These are phyloP conservation scores for Trogon melanurus DNA, from an alignment of 2,113 vertebrate species.

Conservation along the genomic window DNA sequence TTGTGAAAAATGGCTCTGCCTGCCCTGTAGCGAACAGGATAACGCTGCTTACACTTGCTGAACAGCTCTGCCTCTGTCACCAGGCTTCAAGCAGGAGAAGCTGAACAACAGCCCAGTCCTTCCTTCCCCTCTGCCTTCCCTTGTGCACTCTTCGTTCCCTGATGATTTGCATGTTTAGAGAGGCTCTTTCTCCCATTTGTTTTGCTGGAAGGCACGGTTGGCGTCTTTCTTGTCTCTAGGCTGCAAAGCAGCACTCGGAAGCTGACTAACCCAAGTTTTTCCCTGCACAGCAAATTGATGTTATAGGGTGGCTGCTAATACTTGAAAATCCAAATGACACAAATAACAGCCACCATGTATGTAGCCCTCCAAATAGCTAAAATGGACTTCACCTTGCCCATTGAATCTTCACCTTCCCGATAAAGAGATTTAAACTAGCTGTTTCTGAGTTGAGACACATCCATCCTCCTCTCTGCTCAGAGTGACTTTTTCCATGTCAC, in stretches of 20 bases:
- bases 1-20: not conserved
- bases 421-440: not conserved
- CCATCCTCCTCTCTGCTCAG: not conserved
- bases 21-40: not conserved
- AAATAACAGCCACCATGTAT: not conserved
- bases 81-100: not conserved
- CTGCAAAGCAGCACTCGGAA: not conserved
- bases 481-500: not conserved
- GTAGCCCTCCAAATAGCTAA: not conserved
- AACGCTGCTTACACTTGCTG: not conserved
- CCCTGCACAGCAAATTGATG: not conserved
- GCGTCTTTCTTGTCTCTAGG: not conserved
- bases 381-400: not conserved
- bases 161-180: not conserved
- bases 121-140: not conserved
- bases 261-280: not conserved
- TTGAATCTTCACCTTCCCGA: not conserved
- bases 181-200: not conserved
- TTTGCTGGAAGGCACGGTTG: not conserved
- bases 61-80: not conserved
- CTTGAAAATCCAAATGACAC: not conserved
- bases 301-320: not conserved
- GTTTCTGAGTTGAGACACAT: not conserved
- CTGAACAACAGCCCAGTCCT: accelerated
- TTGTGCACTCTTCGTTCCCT: not conserved